Evolutionary conservation across 2,113 vertebrate genomes (phyloP).

Genomic region (Geothlypis trichas): DNA sequence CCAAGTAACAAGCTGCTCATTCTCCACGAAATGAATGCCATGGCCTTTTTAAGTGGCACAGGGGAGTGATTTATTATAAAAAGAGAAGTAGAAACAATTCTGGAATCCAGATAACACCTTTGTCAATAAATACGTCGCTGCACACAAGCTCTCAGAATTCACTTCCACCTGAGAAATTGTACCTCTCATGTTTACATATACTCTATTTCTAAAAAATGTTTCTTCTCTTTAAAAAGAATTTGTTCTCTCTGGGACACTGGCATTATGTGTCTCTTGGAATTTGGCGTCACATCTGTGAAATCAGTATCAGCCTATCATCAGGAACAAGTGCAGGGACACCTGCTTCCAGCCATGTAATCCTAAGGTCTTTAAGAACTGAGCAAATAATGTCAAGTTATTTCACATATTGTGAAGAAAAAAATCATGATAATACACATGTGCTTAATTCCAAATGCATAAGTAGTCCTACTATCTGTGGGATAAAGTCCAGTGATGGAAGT

Average conservation of each 20-base stretch:
- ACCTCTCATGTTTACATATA: background rate
- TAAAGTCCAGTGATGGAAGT: background rate
- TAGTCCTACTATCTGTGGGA: background rate
- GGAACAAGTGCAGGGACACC: background rate
- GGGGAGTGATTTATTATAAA: slow-evolving; percentile 36
- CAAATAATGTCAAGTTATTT: background rate
- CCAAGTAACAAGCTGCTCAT: slow-evolving; percentile 52
- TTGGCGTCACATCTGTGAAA: background rate
- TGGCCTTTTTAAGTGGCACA: slow-evolving; percentile 41
- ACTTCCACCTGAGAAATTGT: background rate
- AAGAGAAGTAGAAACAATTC: slow-evolving; percentile 51
- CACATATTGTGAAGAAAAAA: background rate
- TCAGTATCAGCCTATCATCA: background rate
- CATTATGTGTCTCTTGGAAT: background rate
- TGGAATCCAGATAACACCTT: slow-evolving; percentile 23
- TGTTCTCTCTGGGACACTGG: background rate
- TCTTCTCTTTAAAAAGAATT: background rate
- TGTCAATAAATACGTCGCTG: background rate
- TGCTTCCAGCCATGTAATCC: background rate
- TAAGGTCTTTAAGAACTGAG: background rate
- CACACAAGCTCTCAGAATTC: background rate
- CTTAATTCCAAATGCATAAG: background rate
- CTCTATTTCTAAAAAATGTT: background rate
- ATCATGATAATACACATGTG: background rate
- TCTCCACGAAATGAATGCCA: slow-evolving; percentile 59